Evolutionary conservation across 2,113 vertebrate genomes (phyloP), one percentile per base, ranked within the genome.

Genomic region (Pangasianodon gigas): DNA sequence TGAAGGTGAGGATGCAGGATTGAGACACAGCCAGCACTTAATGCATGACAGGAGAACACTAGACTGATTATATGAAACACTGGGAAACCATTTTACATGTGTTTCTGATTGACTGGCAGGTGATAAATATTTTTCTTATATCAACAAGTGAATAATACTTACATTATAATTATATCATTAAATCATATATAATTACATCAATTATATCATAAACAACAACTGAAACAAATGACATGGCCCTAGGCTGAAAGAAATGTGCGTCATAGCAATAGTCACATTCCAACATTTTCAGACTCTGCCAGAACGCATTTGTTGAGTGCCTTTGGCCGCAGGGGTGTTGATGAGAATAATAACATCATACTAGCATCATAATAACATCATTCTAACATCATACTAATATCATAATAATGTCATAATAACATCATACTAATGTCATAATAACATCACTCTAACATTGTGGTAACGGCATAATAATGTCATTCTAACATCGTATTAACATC

Each of bases 1-100:
- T 62, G 97, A 98, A 95, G 97, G 97, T 98, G 83, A 96, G 91
- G 24, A 13, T 0, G 48, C 32, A 48, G 29, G 41, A 65, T 51
- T 88, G 16, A 74, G 24, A 46, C 37, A 0, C 41, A 65, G 75
- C 29, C 10, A 41, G 37, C 13, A 84, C 16, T 87, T 62, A 24
- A 83, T 58, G 19, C 52, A 83, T 83, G 32, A 58, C 18, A 82
- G 18, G 19, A 24, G 7, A 44, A 58, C 5, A 41, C 6, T 60
- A 60, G n/a, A 54, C n/a, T 56, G 9, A 37, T 56, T 32, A 52
- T 51, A n/a, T 75, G 41, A 29, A 80, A 48, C 75, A 79, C 44
- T 75, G 32, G 16, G 24, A 41, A 74, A 74, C 2, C 19, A 44
- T 8, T 77, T 77, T 4, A 26, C 37, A 46, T n/a, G 48, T 7